Percentiles rank a stretch among this genome's conserved stretches.
Evolutionary conservation across 1,140 invertebrate species (phyloP).

Genomic region (Mesaphorura yosii): DNA sequence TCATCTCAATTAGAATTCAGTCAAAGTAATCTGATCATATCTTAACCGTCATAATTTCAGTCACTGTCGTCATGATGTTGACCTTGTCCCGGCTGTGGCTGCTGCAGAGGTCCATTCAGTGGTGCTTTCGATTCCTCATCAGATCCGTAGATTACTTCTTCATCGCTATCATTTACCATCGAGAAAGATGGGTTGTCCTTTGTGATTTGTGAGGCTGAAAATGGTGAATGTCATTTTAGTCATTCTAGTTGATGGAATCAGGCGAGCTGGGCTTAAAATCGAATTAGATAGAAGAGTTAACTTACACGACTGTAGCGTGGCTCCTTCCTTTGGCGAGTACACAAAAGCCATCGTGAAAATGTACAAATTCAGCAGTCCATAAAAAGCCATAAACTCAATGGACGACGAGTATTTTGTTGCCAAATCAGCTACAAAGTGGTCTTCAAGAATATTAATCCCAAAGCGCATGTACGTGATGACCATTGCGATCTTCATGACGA

Average conservation of each 20-base stretch:
- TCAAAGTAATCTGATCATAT: too few relatives aligned
- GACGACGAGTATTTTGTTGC: constrained; percentile 78
- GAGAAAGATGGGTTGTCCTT: constrained; percentile 96
- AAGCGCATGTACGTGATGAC: constrained; percentile 69
- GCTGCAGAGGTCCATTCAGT: constrained; percentile 32
- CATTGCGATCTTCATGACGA: constrained; percentile 66
- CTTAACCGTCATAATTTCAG: constrained; percentile 9
- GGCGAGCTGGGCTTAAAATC: too few relatives aligned
- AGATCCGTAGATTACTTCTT: constrained; percentile 90
- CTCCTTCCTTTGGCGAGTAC: constrained; percentile 71
- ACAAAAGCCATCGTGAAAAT: constrained; percentile 88
- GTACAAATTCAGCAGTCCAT: constrained; percentile 90
- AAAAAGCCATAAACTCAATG: constrained; percentile 87
- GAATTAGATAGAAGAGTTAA: too few relatives aligned
- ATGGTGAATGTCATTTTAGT: constrained; percentile 16
- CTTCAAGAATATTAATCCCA: constrained; percentile 75
- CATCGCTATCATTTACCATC: constrained; percentile 96
- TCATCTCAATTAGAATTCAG: too few relatives aligned
- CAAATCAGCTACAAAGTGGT: constrained; percentile 82
- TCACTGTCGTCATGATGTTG: constrained; percentile 33
- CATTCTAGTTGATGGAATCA: too few relatives aligned
- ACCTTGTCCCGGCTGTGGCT: constrained; percentile 12
- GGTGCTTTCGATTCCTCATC: constrained; percentile 48
- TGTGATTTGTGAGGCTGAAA: constrained; percentile 70
- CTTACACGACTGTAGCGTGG: constrained; percentile 58